Evolutionary conservation across 2,113 vertebrate genomes (phyloP).

Genomic region (Trematomus loennbergii): DNA sequence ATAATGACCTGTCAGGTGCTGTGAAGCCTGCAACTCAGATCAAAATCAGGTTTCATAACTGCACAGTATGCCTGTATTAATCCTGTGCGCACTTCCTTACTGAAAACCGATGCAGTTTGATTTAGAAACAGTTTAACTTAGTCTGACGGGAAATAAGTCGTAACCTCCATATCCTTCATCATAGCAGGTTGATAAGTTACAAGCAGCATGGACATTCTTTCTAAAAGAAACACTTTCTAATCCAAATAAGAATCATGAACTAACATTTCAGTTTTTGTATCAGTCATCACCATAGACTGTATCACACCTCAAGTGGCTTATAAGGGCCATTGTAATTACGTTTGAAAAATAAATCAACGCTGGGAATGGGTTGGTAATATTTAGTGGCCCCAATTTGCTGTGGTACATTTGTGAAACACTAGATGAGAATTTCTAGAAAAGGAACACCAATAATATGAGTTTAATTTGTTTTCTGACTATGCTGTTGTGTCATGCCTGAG

Average conservation of each 20-base stretch:
- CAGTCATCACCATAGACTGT: too few relatives aligned
- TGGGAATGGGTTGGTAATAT: too few relatives aligned
- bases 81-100: not conserved
- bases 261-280: too few relatives aligned
- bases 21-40: conserved; percentile 51
- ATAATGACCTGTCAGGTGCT: conserved; percentile 66
- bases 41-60: conserved; percentile 55
- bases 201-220: not conserved
- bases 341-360: too few relatives aligned
- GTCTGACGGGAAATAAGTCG: not conserved
- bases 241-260: too few relatives aligned
- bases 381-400: not conserved
- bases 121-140: not conserved
- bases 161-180: not conserved
- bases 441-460: not conserved
- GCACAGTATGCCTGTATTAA: conserved; percentile 38
- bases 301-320: too few relatives aligned
- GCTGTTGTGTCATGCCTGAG: not conserved
- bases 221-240: too few relatives aligned
- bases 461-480: not conserved
- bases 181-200: not conserved
- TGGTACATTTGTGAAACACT: too few relatives aligned
- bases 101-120: conserved; percentile 2
- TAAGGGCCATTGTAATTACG: too few relatives aligned
- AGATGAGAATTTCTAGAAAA: not conserved